phyloP scores from a whole-genome alignment of 2,888 invertebrate species.

The Lepidochrysops patricia region DNA sequence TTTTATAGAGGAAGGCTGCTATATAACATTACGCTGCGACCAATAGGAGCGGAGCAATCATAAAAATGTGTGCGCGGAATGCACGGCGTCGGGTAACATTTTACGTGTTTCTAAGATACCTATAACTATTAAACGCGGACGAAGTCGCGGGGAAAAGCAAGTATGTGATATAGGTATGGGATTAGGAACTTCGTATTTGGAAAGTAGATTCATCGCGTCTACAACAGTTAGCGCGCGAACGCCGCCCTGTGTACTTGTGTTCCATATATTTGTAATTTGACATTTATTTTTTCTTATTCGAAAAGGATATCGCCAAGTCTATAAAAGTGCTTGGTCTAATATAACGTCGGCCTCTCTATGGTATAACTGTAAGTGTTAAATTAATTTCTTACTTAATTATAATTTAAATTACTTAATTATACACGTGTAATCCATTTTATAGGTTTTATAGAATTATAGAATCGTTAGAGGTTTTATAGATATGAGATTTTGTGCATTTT shows the following conservation, averaged over 20 bases:
- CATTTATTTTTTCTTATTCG: background rate
- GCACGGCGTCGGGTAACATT: no score
- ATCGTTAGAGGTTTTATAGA: background rate
- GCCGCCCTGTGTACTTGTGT: background rate
- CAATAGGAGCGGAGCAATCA: no score
- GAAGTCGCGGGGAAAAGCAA: no score
- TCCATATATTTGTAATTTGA: background rate
- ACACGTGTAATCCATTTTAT: background rate
- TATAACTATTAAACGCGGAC: no score
- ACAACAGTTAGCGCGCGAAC: slow-evolving; percentile 14
- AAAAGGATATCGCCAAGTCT: background rate
- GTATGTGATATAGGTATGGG: no score
- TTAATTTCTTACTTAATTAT: background rate
- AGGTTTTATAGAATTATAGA: background rate
- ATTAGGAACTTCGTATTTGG: background rate
- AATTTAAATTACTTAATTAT: background rate
- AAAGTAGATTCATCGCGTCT: slow-evolving; percentile 13
- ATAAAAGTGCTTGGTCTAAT: background rate
- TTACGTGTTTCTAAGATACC: no score
- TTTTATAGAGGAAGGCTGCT: no score
- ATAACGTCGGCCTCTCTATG: background rate
- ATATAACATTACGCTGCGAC: no score
- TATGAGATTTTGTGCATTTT: no score
- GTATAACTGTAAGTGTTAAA: background rate
- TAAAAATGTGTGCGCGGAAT: no score